These are phyloP conservation scores for Clitarchus hookeri DNA, from an alignment of 2,888 invertebrate species.

Conservation along the genomic window DNA sequence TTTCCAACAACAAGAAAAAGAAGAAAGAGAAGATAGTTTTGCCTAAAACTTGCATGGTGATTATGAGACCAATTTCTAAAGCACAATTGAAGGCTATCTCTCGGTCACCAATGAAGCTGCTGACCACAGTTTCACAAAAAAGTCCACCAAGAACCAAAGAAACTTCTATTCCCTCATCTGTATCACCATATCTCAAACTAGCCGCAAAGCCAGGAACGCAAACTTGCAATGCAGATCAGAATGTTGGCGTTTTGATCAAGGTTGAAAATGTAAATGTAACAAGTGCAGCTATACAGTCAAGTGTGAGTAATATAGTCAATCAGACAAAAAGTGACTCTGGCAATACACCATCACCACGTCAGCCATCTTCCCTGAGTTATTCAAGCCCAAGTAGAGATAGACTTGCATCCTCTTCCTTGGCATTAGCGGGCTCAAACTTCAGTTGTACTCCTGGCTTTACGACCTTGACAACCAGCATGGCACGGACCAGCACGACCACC, in stretches of 20 bases:
- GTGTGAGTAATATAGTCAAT: neutral
- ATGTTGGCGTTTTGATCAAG: neutral
- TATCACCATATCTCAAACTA: neutral
- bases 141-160: neutral
- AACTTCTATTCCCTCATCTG: neutral
- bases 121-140: neutral
- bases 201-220: neutral
- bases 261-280: neutral
- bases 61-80: neutral
- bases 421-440: neutral
- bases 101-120: neutral
- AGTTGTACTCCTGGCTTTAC: neutral
- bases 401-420: neutral
- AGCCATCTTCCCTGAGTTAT: neutral
- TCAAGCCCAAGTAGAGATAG: neutral
- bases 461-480: neutral
- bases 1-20: neutral
- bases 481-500: neutral
- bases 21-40: neutral
- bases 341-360: neutral
- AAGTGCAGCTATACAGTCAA: neutral
- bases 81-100: neutral
- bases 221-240: neutral
- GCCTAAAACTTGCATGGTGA: neutral
- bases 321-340: neutral